Percentiles rank a stretch among this genome's conserved stretches.
These are phyloP conservation scores for Tor tambroides DNA, from an alignment of 2,113 vertebrate species.

Conservation along the genomic window DNA sequence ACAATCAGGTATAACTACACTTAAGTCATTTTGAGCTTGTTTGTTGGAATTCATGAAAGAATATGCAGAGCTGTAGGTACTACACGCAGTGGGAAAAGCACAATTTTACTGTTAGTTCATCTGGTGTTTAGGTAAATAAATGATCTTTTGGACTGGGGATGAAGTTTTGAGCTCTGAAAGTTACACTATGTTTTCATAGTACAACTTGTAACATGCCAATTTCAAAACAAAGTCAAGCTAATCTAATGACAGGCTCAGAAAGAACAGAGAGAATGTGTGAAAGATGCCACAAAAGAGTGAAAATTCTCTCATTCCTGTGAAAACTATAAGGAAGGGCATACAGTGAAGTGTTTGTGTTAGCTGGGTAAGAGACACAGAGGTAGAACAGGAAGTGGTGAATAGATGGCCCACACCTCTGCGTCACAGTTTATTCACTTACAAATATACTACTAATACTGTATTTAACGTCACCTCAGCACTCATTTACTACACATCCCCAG, in stretches of 20 bases:
- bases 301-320: constrained; percentile 61
- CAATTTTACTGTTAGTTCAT: neutral
- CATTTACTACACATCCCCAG: neutral
- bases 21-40: neutral
- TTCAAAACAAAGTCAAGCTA: neutral
- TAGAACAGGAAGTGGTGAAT: neutral
- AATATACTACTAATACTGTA: neutral
- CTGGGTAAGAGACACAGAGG: too few relatives aligned
- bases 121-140: neutral
- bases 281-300: constrained; percentile 57
- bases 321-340: constrained; percentile 52
- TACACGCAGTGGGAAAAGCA: neutral
- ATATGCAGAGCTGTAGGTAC: neutral
- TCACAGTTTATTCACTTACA: neutral
- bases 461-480: neutral
- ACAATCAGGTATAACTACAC: neutral
- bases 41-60: neutral
- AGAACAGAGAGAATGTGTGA: constrained; percentile 32
- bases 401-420: neutral
- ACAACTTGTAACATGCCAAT: neutral
- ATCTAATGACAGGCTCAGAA: neutral
- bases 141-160: neutral
- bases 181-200: neutral
- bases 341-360: constrained; percentile 19
- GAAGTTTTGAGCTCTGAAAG: neutral